phyloP scores from a whole-genome alignment of 2,888 invertebrate genomes.

The Chrysina gloriosa region DNA sequence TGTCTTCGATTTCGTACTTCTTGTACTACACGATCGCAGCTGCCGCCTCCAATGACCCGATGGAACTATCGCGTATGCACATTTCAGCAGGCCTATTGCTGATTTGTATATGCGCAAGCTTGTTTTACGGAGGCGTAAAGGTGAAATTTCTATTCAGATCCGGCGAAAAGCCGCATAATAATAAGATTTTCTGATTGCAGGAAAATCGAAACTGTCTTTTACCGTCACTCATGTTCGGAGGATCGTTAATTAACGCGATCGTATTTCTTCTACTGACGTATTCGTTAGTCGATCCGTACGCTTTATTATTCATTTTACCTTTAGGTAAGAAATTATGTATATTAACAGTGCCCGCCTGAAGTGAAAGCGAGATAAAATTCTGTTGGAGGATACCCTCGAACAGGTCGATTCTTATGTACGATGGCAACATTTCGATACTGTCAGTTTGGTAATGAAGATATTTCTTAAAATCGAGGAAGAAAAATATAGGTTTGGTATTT shows the following conservation, averaged over 20 bases:
- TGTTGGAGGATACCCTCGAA: too few species aligned
- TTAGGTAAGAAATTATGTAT: conserved; percentile 23
- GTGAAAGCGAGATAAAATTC: neutral
- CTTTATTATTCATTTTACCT: neutral
- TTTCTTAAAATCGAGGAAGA: too few species aligned
- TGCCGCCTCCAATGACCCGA: neutral
- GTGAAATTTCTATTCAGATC: neutral
- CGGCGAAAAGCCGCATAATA: neutral
- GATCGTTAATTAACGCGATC: neutral
- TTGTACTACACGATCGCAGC: neutral
- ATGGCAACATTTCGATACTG: too few species aligned
- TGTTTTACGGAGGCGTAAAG: neutral
- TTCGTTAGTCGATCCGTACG: neutral
- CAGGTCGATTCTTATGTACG: too few species aligned
- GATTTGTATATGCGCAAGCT: neutral
- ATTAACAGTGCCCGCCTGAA: too few species aligned
- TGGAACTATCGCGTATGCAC: neutral
- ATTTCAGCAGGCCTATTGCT: conserved; percentile 8
- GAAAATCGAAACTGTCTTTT: conserved; percentile 3
- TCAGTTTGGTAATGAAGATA: too few species aligned
- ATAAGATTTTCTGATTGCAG: neutral
- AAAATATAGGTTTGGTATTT: too few species aligned
- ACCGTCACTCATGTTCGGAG: neutral
- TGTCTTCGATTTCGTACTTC: conserved; percentile 2
- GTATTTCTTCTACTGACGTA: neutral